Conservation (phyloP, 2,113 vertebrate species). For the Emydura subglobosa region DNA sequence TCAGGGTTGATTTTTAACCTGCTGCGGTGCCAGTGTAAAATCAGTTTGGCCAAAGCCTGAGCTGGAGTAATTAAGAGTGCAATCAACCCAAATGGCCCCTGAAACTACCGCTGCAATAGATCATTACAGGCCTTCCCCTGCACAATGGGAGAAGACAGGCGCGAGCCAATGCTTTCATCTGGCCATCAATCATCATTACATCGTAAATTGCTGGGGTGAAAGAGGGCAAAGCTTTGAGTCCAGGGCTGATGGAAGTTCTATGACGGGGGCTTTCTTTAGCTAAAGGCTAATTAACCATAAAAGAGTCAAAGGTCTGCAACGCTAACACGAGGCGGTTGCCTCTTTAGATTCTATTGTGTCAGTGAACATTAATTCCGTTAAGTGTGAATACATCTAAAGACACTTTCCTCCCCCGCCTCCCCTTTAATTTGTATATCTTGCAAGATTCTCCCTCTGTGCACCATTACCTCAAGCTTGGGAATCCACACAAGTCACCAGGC, state of each 20-base stretch:
- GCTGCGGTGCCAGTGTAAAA: conserved; percentile 54
- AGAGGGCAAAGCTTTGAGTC: conserved; percentile 75
- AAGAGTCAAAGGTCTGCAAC: conserved; percentile 72
- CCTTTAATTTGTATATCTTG: conserved; percentile 31
- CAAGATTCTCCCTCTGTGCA: conserved; percentile 6
- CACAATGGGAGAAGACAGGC: conserved; percentile 63
- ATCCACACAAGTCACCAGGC: conserved; percentile 27
- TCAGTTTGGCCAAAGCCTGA: conserved; percentile 57
- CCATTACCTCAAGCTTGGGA: conserved; percentile 11
- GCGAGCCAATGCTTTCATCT: conserved; percentile 66
- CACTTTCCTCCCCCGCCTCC: conserved; percentile 9
- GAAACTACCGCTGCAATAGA: conserved; percentile 52
- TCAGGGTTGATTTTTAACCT: conserved; percentile 67
- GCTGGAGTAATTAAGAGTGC: conserved; percentile 64
- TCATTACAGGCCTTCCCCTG: conserved; percentile 44
- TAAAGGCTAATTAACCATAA: conserved; percentile 75
- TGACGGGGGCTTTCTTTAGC: conserved; percentile 66
- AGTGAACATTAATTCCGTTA: conserved; percentile 34
- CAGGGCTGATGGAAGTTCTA: conserved; percentile 69
- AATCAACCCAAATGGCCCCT: conserved; percentile 50
- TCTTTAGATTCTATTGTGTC: conserved; percentile 57
- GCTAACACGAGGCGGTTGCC: conserved; percentile 50
- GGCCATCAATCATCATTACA: conserved; percentile 74
- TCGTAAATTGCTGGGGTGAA: conserved; percentile 70
- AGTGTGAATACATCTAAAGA: conserved; percentile 18